Percentiles rank a stretch among this genome's conserved stretches.
Evolutionary conservation across 2,888 invertebrate species (phyloP).

Genomic region (Deladenus siricidicola): DNA sequence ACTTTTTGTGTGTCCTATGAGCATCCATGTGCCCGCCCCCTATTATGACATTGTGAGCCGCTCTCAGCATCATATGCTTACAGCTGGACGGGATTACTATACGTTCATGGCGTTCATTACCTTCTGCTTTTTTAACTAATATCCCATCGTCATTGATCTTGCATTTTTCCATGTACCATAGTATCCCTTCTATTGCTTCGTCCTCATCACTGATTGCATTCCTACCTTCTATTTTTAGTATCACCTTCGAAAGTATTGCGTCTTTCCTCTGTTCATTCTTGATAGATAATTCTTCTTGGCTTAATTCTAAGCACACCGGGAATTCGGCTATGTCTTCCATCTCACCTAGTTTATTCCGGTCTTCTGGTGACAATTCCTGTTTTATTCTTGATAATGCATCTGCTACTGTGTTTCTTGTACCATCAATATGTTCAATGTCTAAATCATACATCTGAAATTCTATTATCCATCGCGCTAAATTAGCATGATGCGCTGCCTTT

Average conservation of each 20-base stretch:
- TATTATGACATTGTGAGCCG: slow-evolving; percentile 18
- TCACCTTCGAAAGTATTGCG: neutral
- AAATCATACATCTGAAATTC: slow-evolving; percentile 16
- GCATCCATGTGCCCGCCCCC: slow-evolving; percentile 27
- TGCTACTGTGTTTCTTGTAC: slow-evolving; percentile 10
- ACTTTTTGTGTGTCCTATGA: slow-evolving; percentile 22
- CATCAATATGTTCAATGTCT: slow-evolving; percentile 8
- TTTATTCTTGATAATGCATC: slow-evolving; percentile 7
- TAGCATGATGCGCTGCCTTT: slow-evolving; percentile 8
- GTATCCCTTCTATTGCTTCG: neutral
- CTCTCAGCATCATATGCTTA: slow-evolving; percentile 15
- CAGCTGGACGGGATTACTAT: too few species aligned
- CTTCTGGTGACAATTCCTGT: neutral
- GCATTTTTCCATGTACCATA: neutral
- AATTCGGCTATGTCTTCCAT: slow-evolving; percentile 5
- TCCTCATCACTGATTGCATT: neutral
- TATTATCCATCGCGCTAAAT: slow-evolving; percentile 7
- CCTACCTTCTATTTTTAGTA: neutral
- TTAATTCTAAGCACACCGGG: neutral
- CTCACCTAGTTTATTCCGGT: neutral
- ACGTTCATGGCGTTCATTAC: too few species aligned
- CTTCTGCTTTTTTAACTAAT: too few species aligned
- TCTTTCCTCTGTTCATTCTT: neutral
- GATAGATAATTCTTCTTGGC: neutral
- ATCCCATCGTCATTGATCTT: neutral